Base-by-base conservation (phyloP, 1,140 invertebrate genomes). In the Cyclina sinensis region DNA sequence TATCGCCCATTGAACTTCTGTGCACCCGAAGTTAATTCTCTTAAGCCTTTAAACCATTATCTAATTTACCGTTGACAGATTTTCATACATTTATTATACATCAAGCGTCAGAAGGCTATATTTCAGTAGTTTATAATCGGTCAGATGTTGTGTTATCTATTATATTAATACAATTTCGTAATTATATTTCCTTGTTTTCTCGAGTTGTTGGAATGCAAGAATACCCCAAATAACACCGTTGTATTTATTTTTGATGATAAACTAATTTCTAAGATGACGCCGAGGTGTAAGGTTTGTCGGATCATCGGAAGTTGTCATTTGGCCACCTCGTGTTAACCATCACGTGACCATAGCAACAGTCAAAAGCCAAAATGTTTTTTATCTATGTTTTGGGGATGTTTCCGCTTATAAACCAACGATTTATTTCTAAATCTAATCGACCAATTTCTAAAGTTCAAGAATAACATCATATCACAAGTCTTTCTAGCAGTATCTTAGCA, bases 11-110 rank as follows among this genome's bases (percentile, higher is more conserved):
- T 70, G 27, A 43, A n/a, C 65, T 70, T 21, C 16, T 39, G 1
- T 37, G 16, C 1, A 37, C 65, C 32, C 27, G 12, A 37, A 70
- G 18, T 70, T 7, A 43, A 70, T 70, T 2, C 21, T n/a, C 27
- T 70, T 70, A 43, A 70, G 21, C 0, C 65, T 43, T 37, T 70
- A 37, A 39, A 70, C 18, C 32, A n/a, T 37, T 18, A 4, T 43
- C 18, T 39, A 70, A 70, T 70, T 70, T 39, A 65, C 65, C 14
- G 65, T 70, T 70, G 65, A 27, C 65, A 70, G 65, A 37, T 39
- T 39, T 37, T 43, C 32, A 70, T 43, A 39, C 65, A 70, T 70
- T 70, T 70, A 70, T 70, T 39, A 37, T 30, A 70, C 65, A 70
- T 70, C 65, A 70, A 70, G 65, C 14, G 39, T 37, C 32, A 16